Base-by-base conservation (phyloP, 1,140 invertebrate genomes). In the Aplysia californica region DNA sequence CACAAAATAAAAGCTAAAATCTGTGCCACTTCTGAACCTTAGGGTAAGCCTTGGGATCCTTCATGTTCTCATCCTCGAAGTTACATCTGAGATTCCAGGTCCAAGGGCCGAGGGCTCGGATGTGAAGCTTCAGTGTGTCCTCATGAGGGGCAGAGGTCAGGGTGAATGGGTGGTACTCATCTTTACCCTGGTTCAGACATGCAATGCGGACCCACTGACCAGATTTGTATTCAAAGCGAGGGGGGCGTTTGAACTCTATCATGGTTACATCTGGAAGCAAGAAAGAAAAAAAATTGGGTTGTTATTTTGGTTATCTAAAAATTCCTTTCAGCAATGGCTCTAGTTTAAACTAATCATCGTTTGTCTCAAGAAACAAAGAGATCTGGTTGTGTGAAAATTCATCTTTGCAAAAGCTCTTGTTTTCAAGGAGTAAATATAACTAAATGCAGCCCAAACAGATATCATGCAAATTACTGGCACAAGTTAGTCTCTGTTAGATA, bases 121-220 rank as follows among this genome's bases (percentile, higher is more conserved):
- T 99, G 88, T 99, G 98, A 82, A 98, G 96, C 1, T 96, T 98
- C 0, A 99, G 91, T 84, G 95, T 98, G 89, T 99, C 98, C 87
- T 99, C 97, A 84, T 99, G 98, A 0, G 98, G 98, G 0, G 97
- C 97, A 20, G 98, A 99, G 0, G 98, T 99, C 58, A 99, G 89
- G 0, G 98, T 99, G 85, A 99, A 98, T 0, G 97, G 98, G 89
- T 99, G 98, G 90, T 96, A 98, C 88, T 99, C 98, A 79, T 96
- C 94, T 29, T 94, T 94, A 72, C 94, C 93, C 83, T 99, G 97
- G 0, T 95, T 94, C 0, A 96, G 97, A 85, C 98, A 99, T 0
- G 96, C 94, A 15, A 99, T 91, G 0, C 98, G 92, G 1, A 99
- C 95, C 94, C 94, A 95, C 88, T 94, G 93, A 6, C 94, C 94